Base-by-base conservation (phyloP, 2,888 invertebrate genomes). In the Busseola fusca region DNA sequence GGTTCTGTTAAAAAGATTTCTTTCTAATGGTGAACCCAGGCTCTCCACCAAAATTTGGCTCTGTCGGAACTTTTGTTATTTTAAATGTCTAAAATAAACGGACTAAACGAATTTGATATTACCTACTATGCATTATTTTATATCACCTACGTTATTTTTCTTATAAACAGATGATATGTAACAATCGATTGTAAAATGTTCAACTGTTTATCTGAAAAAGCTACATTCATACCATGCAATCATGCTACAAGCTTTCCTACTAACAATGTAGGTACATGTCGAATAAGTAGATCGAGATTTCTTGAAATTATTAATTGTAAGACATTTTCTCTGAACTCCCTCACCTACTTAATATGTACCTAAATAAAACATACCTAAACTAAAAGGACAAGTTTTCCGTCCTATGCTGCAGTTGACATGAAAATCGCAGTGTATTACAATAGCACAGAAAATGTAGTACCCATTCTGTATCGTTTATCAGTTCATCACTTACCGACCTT, bases 181-280 rank as follows among this genome's bases (percentile, higher is more conserved):
- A 21, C 72, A 68, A 64, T 76, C 64, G 74, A 69, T 71, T 78
- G 81, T 72, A 77, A 80, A 80, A 82, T 73, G 58, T 77, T 72
- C 76, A 76, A 70, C 76, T 81, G 74, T 83, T 78, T 76, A 79
- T 80, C 71, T 65, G 72, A 78, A 76, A 75, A 69, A 30, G 10
- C n/a, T 62, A 80, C 78, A 80, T 78, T 86, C 93, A 85, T 78
- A 77, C 74, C 82, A 91, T 92, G 81, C 89, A 87, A 92, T 94
- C 94, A 93, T 93, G 95, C 95, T 94, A 92, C 89, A 91, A 87
- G 94, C 94, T 95, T 94, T 87, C 92, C 93, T 94, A 92, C 93
- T 89, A 86, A 88, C 84, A 85, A n/a, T 85, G 92, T 93, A 92
- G 91, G 91, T 91, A 90, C 89, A 91, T 91, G 89, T 91, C 90